Percentiles rank a stretch among this genome's conserved stretches.
Conservation (phyloP, 2,888 invertebrate species). For the Drosophila tanythrix region DNA sequence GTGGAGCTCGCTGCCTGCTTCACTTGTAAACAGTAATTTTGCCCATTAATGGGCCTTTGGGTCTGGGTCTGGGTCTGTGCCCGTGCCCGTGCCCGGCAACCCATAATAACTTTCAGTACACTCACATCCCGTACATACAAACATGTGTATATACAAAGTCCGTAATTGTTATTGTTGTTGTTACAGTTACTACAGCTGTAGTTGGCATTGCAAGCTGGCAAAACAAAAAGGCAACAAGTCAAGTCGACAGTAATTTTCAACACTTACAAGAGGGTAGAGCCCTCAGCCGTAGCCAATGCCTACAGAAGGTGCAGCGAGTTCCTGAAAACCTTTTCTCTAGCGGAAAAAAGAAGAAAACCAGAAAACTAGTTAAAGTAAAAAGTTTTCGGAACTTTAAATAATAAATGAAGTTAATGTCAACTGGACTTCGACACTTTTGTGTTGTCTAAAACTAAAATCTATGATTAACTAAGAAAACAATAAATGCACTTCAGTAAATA, state of each 20-base stretch:
- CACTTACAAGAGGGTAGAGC: conserved; percentile 68
- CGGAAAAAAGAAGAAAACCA: not conserved
- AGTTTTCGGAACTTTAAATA: not conserved
- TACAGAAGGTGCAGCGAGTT: conserved; percentile 26
- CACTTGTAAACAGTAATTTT: conserved; percentile 80
- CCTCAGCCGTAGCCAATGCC: conserved; percentile 37
- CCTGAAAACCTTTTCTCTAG: conserved; percentile 36
- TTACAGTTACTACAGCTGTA: conserved; percentile 32
- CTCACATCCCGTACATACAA: conserved; percentile 27
- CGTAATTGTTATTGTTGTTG: conserved; percentile 59
- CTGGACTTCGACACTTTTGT: not conserved
- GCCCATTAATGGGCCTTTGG: conserved; percentile 73
- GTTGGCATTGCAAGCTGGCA: conserved; percentile 47
- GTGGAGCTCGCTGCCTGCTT: conserved; percentile 43
- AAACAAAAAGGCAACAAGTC: conserved; percentile 81
- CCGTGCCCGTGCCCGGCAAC: conserved; percentile 35
- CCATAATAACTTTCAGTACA: conserved; percentile 71
- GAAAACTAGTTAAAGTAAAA: not conserved
- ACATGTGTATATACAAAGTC: conserved; percentile 12
- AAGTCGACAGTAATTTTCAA: conserved; percentile 81
- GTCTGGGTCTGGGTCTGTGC: conserved; percentile 22
- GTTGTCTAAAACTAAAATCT: not conserved
- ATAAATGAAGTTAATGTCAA: not conserved
- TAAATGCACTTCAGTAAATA: not conserved
- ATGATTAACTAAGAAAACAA: not conserved